Base-by-base conservation (phyloP, 2,113 vertebrate genomes). In the Lepus timidus region DNA sequence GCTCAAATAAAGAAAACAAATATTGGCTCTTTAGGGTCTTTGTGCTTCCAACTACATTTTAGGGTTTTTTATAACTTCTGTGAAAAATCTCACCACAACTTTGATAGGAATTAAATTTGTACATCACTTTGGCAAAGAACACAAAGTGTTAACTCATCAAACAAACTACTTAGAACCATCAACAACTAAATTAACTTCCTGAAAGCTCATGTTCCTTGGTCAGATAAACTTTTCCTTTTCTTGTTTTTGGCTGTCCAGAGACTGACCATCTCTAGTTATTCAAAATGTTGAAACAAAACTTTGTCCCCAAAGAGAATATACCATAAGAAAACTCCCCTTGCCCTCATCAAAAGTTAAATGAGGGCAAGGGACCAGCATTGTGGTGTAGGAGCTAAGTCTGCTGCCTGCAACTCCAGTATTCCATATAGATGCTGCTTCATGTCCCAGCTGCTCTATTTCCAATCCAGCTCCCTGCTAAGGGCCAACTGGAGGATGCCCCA, bases 261-360 rank as follows among this genome's bases (percentile, higher is more conserved):
- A 25, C 62, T 74, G 12, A 88, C 29, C 20, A 31, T 85, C 36
- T 73, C 55, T 19, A 68, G 68, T 86, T 88, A 96, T 36, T 78
- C 23, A 31, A 93, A 88, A 85, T 39, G 64, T 33, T 62, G 65
- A 85, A 83, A 95, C 25, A 90, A 85, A 94, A 80, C 20, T 61
- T 89, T 71, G 29, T 52, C 27, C 58, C 76, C 73, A 92, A 61
- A 79, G 55, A 23, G 73, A 4, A 93, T 12, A 78, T 4, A 49
- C 25, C 19, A 68, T 74, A 93, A 31, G 31, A 92, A 9, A 31
- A 87, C 27, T 70, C 87, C 36, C n/a, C 78, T 14, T 79, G n/a
- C 31, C 3, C 82, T 9, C 58, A 67, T 82, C 49, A 79, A 86
- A 91, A 92, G 22, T 65, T 90, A 73, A 82, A 27, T 44, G 11